Conservation (phyloP, 1,140 invertebrate genomes). For the Ylistrum balloti region DNA sequence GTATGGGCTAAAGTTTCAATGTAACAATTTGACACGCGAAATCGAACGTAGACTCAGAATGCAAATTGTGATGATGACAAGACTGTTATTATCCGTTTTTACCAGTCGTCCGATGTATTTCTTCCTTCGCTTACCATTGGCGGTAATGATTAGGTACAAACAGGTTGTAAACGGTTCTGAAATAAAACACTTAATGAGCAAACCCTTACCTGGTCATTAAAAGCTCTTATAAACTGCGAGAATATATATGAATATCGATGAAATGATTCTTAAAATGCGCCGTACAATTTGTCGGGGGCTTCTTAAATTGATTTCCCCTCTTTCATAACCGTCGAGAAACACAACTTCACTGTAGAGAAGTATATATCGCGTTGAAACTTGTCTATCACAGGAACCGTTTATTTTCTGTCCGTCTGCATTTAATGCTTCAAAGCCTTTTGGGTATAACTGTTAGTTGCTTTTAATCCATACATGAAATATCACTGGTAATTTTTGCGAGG, state of each 20-base stretch:
- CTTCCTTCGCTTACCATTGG: not conserved
- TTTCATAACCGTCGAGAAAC: not conserved
- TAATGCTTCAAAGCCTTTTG: too few relatives aligned
- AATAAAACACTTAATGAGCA: not conserved
- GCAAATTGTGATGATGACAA: slow-evolving; percentile 9
- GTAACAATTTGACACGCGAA: not conserved
- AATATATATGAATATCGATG: slow-evolving; percentile 11
- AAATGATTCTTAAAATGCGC: not conserved
- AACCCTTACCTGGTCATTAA: not conserved
- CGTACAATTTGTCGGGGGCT: not conserved
- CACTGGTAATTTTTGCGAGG: too few relatives aligned
- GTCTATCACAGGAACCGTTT: too few relatives aligned
- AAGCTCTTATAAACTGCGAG: not conserved
- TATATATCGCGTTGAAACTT: not conserved
- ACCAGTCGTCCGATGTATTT: not conserved
- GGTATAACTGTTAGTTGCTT: too few relatives aligned
- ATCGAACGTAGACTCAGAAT: not conserved
- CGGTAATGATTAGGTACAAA: not conserved
- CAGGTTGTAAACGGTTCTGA: slow-evolving; percentile 32
- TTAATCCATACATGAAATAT: too few relatives aligned
- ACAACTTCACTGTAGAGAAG: not conserved
- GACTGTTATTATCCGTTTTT: slow-evolving; percentile 10
- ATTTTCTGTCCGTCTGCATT: too few relatives aligned
- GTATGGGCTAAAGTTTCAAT: not conserved
- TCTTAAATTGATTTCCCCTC: not conserved